A percentile compares a stretch with the other conserved stretches of the same genome.
These are phyloP conservation scores for Apolygus lucorum DNA, from an alignment of 1,140 invertebrate species.

Conservation along the genomic window DNA sequence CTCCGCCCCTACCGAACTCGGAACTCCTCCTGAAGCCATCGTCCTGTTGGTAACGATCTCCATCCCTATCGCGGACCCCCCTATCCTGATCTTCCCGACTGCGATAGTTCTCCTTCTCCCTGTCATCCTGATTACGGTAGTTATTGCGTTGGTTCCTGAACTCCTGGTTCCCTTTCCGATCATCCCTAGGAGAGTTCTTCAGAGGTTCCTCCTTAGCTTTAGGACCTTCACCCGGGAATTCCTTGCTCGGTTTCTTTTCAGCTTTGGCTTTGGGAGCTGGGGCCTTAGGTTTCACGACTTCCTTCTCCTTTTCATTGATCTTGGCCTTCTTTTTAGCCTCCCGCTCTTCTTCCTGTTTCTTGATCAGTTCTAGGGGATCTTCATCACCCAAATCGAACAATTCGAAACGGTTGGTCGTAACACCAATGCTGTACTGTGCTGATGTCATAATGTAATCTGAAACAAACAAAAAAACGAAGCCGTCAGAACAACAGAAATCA, in stretches of 20 bases:
- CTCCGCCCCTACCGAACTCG: conserved; percentile 37
- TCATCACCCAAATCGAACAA: conserved; percentile 19
- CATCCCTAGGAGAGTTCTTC: background rate
- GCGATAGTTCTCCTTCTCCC: conserved; percentile 12
- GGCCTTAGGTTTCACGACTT: background rate
- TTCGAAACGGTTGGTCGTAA: conserved; percentile 15
- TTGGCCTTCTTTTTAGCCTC: conserved; percentile 17
- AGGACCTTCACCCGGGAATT: background rate
- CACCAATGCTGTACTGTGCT: conserved; percentile 21
- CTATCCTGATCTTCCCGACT: background rate
- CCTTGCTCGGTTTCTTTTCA: background rate
- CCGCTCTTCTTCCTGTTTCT: conserved; percentile 8
- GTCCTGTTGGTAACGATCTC: background rate
- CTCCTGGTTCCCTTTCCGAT: background rate
- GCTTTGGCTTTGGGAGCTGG: background rate
- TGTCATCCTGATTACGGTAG: background rate
- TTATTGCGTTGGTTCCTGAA: background rate
- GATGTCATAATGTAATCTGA: conserved; percentile 13
- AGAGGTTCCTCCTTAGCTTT: background rate
- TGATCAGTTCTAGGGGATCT: conserved; percentile 11
- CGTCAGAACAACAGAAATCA: no score
- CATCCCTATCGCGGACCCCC: background rate
- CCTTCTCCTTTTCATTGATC: background rate
- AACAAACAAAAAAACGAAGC: no score
- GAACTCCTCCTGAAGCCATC: conserved; percentile 1